phyloP scores from a whole-genome alignment of 2,888 invertebrate species.

The Andrena fulva region DNA sequence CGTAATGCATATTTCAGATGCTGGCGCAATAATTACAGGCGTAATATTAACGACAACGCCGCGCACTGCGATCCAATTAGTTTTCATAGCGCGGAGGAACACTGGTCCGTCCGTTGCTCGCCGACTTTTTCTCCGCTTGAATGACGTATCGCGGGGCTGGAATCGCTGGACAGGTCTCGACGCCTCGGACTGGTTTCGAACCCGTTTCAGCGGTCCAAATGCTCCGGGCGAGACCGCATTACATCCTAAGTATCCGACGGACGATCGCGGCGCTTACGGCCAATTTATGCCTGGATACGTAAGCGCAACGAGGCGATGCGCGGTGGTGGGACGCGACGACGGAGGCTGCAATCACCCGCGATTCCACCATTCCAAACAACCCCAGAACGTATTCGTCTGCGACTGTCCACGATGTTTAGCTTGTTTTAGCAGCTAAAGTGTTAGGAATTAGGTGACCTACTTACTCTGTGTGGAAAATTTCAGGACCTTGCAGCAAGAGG shows the following conservation, averaged over 20 bases:
- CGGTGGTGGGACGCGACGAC: constrained; percentile 3
- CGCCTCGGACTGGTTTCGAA: constrained; percentile 71
- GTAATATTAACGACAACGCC: constrained; percentile 19
- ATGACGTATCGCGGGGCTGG: constrained; percentile 61
- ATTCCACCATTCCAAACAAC: background rate
- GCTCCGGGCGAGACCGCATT: constrained; percentile 77
- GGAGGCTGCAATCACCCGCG: background rate
- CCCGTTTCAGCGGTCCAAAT: constrained; percentile 68
- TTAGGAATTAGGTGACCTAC: no score
- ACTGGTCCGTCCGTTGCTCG: background rate
- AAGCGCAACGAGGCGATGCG: constrained; percentile 49
- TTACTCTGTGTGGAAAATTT: no score
- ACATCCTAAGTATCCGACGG: constrained; percentile 74
- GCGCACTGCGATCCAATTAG: constrained; percentile 36
- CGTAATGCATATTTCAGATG: constrained; percentile 8
- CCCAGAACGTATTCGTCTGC: no score
- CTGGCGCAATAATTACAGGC: background rate
- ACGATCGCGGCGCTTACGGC: constrained; percentile 69
- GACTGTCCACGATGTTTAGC: background rate
- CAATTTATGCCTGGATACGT: constrained; percentile 69
- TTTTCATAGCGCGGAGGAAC: constrained; percentile 21
- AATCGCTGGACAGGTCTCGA: constrained; percentile 57
- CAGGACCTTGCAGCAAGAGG: no score
- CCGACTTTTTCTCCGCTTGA: constrained; percentile 36
- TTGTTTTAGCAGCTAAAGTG: no score